Conservation (phyloP, 1,140 invertebrate species). For the Lasioglossum baleicum region DNA sequence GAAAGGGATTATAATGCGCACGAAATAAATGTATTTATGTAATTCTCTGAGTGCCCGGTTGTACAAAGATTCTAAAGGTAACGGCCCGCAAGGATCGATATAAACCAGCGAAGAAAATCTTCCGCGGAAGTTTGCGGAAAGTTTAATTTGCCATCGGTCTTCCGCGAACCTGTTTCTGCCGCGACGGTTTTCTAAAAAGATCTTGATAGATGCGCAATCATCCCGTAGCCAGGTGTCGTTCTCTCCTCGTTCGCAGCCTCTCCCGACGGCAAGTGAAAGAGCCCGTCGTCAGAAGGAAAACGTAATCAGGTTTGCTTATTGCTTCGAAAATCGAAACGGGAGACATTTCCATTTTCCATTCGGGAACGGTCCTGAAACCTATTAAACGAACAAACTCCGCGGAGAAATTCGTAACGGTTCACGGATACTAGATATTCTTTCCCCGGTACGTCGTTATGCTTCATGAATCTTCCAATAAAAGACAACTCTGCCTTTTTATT, state of each 20-base stretch:
- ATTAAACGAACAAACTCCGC: background rate
- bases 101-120: too few relatives aligned
- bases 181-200: background rate
- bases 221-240: background rate
- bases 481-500: too few relatives aligned
- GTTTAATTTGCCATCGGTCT: slow-evolving; percentile 14
- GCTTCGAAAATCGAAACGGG: background rate
- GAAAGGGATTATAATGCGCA: too few relatives aligned
- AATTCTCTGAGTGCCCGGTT: background rate
- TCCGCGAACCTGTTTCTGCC: background rate
- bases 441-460: too few relatives aligned
- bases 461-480: too few relatives aligned
- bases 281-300: background rate
- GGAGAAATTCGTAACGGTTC: background rate
- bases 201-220: background rate
- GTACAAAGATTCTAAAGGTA: too few relatives aligned
- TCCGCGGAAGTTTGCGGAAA: background rate
- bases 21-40: background rate
- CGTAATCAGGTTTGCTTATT: slow-evolving; percentile 4
- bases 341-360: background rate
- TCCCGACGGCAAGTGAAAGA: background rate
- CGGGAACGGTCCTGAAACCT: background rate
- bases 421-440: background rate
- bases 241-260: background rate
- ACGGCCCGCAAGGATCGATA: background rate